These are phyloP conservation scores for Arvicola amphibius DNA, from an alignment of 2,797 vertebrate species.

Conservation along the genomic window DNA sequence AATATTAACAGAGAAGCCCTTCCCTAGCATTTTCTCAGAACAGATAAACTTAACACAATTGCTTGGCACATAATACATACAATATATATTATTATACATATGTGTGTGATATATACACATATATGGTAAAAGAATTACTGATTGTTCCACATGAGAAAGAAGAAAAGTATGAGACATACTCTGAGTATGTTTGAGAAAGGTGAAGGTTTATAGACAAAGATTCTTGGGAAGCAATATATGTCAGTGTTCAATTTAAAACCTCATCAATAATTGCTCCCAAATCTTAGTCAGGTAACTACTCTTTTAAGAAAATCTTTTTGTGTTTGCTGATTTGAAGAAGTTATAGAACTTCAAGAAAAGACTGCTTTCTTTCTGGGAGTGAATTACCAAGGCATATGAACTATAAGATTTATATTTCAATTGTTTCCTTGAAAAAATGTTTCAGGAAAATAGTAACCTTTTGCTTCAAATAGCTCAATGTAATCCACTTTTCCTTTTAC, in stretches of 20 bases:
- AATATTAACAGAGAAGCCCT: no score
- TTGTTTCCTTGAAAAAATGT: neutral
- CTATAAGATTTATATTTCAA: neutral
- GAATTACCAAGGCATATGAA: neutral
- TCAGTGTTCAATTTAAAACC: no score
- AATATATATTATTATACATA: no score
- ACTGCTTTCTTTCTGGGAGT: neutral
- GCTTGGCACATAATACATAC: neutral
- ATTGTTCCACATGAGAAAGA: neutral
- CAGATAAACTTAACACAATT: neutral
- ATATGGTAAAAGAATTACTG: neutral
- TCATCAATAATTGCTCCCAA: no score
- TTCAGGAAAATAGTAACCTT: conserved; percentile 1
- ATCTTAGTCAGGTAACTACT: no score
- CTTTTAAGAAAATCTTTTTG: neutral
- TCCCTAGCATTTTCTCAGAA: neutral
- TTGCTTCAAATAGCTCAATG: neutral
- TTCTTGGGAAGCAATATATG: neutral
- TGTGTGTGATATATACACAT: no score
- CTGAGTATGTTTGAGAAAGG: neutral
- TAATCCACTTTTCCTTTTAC: neutral
- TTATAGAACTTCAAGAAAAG: neutral
- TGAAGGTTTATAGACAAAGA: neutral
- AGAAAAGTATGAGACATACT: neutral
- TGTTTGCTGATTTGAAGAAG: neutral